phyloP scores from a whole-genome alignment of 2,888 invertebrate species.

The Lingula anatina region DNA sequence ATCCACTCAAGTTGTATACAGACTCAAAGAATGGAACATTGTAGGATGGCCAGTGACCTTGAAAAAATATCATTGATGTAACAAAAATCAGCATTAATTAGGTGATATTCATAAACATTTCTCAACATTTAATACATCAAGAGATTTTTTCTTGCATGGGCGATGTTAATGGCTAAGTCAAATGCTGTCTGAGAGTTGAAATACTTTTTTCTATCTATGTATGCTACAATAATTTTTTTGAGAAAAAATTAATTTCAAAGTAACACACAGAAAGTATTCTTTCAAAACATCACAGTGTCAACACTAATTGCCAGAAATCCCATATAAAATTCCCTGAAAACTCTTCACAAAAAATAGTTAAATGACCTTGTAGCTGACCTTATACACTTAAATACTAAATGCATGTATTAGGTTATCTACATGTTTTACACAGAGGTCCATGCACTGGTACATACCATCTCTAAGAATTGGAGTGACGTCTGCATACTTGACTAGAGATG shows the following conservation, averaged over 20 bases:
- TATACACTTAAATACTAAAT: neutral
- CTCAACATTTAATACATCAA: no score
- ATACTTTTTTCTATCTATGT: no score
- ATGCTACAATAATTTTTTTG: no score
- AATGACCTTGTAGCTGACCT: neutral
- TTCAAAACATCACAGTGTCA: no score
- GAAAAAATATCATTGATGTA: constrained; percentile 4
- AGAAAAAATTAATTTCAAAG: no score
- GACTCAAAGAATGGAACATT: constrained; percentile 48
- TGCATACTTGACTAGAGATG: constrained; percentile 33
- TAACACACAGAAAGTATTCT: no score
- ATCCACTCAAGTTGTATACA: constrained; percentile 46
- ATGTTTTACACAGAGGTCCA: neutral
- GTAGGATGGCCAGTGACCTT: constrained; percentile 50
- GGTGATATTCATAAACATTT: no score
- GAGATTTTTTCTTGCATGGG: no score
- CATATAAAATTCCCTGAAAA: neutral
- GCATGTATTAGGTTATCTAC: neutral
- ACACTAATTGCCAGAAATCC: neutral
- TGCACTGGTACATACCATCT: constrained; percentile 23
- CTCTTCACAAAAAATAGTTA: neutral
- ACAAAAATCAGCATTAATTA: neutral
- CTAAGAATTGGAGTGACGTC: constrained; percentile 40
- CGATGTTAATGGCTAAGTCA: no score
- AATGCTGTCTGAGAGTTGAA: no score